phyloP scores from a whole-genome alignment of 2,113 vertebrate genomes.

The Noturus placidus region DNA sequence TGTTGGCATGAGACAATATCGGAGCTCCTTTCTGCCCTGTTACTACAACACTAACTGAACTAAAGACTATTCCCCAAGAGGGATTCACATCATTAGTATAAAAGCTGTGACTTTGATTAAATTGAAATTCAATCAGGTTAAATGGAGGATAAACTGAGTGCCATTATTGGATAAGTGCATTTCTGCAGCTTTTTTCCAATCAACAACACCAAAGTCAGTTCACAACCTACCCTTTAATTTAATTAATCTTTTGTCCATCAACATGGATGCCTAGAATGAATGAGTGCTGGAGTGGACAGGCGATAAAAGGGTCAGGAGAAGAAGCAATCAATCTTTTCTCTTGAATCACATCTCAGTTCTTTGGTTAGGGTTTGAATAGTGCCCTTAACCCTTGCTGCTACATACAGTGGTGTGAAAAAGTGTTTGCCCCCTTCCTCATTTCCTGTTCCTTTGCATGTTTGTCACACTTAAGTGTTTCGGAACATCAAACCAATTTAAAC shows the following conservation, averaged over 20 bases:
- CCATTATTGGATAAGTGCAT: conserved; percentile 37
- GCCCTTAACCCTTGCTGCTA: conserved; percentile 57
- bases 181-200: conserved; percentile 35
- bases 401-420: no score
- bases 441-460: no score
- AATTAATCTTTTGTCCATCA: conserved; percentile 54
- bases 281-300: conserved; percentile 48
- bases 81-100: conserved; percentile 50
- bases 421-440: no score
- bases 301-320: conserved; percentile 40
- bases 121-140: conserved; percentile 50
- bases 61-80: conserved; percentile 28
- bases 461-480: no score
- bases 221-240: conserved; percentile 57
- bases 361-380: neutral
- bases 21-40: neutral
- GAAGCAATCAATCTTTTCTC: conserved; percentile 52
- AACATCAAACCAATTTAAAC: no score
- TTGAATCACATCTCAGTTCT: conserved; percentile 52
- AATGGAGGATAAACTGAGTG: conserved; percentile 24
- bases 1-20: neutral
- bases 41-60: neutral
- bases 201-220: conserved; percentile 41
- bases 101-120: conserved; percentile 49
- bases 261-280: conserved; percentile 55